phyloP scores from a whole-genome alignment of 2,797 vertebrate genomes.

The Lycodopsis pacificus region DNA sequence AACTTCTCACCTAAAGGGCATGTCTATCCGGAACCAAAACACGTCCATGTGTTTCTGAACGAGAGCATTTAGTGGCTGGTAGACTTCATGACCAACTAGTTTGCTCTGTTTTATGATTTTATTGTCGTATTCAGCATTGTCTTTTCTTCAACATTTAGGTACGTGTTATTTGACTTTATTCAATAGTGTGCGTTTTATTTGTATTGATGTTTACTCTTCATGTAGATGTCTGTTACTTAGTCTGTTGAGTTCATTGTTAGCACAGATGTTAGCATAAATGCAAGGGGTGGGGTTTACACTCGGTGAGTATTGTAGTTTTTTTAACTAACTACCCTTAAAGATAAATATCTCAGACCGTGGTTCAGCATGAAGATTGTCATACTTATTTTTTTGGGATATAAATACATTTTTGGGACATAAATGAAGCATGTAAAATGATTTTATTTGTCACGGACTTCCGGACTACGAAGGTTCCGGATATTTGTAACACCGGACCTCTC shows the following conservation, averaged over 20 bases:
- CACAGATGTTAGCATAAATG: constrained; percentile 20
- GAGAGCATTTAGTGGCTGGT: constrained; percentile 42
- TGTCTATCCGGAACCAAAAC: constrained; percentile 26
- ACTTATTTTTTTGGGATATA: not conserved
- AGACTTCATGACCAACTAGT: not conserved
- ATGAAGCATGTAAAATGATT: not conserved
- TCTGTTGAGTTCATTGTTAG: not conserved
- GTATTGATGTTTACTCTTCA: not conserved
- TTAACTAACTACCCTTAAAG: not conserved
- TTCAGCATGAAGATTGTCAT: accelerated
- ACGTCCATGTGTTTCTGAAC: constrained; percentile 39
- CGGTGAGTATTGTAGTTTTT: not conserved
- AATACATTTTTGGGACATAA: not conserved
- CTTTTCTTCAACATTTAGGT: constrained; percentile 27
- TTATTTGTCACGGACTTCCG: constrained; percentile 42
- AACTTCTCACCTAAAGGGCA: not conserved
- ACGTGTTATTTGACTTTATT: not conserved
- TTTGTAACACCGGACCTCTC: constrained; percentile 17
- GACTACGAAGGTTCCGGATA: constrained; percentile 9
- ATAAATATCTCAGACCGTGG: not conserved
- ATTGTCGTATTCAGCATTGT: not conserved
- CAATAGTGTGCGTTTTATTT: not conserved
- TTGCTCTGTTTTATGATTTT: constrained; percentile 16
- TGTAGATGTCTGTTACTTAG: not conserved
- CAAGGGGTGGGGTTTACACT: constrained; percentile 2